Evolutionary conservation across 2,797 vertebrate genomes (phyloP), one percentile per base, ranked within the genome.

Genomic region (Coendou prehensilis): DNA sequence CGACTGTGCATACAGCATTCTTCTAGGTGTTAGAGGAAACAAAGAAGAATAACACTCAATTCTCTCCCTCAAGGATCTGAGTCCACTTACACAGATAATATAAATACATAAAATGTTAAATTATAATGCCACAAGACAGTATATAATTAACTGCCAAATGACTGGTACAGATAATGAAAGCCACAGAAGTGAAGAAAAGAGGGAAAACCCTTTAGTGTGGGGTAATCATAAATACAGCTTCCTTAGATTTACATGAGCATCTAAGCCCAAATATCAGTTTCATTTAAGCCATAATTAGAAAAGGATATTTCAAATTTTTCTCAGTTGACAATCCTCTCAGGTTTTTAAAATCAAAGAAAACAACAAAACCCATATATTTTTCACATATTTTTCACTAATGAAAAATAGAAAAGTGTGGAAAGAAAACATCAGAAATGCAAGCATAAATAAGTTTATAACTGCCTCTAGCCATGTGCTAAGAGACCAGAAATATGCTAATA

Each of bases 91-190:
- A 81, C 23, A 86, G 80, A 95, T 96, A 96, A 93, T 93, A 93
- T 78, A 95, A 93, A 95, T 63, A 93, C 57, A 80, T 88, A 94
- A 86, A 87, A 75, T 63, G 26, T 93, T 90, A 95, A 97, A 97
- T 87, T 92, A 56, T 90, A 89, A 94, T 71, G 85, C 79, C 78
- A 97, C 20, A 63, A 93, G 87, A 93, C 95, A 91, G 57, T 78
- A 90, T 93, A 78, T 81, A 96, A 97, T 97, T 96, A 96, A 92
- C 92, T 96, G 63, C 73, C 90, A 95, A 94, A 94, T 93, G 93
- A 95, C 82, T 92, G 83, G 57, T 80, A 37, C 22, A 92, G 75
- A 92, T 52, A 80, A 93, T 3, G 9, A 89, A 83, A 95, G 56
- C 73, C 76, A 90, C 4, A 56, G 59, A 93, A 92, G 47, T 45